Percentiles rank a stretch among this genome's conserved stretches.
phyloP scores from a whole-genome alignment of 1,140 invertebrate species.

The Zaprionus africanus region DNA sequence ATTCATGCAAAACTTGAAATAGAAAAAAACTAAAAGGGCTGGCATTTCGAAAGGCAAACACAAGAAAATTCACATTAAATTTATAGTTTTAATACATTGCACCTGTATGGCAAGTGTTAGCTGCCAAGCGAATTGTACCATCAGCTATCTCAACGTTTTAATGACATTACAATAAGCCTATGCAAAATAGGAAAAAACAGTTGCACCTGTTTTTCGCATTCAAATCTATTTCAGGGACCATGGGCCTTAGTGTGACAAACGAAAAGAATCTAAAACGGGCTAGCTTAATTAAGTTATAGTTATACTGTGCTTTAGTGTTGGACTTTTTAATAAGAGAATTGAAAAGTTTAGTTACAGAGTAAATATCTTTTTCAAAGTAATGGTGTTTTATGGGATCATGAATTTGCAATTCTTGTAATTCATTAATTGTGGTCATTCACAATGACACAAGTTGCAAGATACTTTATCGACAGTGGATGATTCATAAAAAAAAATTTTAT shows the following conservation, averaged over 20 bases:
- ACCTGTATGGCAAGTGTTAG: conserved; percentile 45
- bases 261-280: not conserved
- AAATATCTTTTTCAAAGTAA: no score
- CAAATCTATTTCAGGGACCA: conserved; percentile 15
- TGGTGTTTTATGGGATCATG: no score
- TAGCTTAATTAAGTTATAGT: not conserved
- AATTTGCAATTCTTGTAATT: no score
- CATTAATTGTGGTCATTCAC: no score
- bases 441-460: no score
- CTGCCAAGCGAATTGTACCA: conserved; percentile 24
- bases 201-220: conserved; percentile 35
- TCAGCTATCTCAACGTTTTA: conserved; percentile 16
- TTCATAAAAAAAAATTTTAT: no score
- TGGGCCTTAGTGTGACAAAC: not conserved
- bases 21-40: not conserved
- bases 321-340: not conserved
- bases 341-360: no score
- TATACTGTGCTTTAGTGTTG: not conserved
- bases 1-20: not conserved
- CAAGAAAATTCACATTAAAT: not conserved
- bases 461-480: no score
- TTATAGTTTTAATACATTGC: conserved; percentile 17
- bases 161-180: conserved; percentile 28
- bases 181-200: conserved; percentile 33
- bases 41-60: not conserved